Conservation (phyloP, 2,888 invertebrate genomes). For the Hesperia comma region DNA sequence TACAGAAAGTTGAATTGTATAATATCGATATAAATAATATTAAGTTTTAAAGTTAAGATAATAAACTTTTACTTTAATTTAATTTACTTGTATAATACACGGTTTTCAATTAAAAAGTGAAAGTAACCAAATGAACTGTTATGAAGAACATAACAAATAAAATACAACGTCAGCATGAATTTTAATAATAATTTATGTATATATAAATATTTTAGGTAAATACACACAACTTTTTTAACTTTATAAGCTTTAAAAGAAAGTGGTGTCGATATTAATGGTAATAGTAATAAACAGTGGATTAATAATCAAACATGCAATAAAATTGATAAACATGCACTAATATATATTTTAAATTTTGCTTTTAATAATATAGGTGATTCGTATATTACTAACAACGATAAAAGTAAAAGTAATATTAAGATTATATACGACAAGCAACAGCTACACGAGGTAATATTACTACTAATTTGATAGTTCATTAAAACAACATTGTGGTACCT, state of each 20-base stretch:
- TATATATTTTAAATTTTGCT: no score
- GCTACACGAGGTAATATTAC: not conserved
- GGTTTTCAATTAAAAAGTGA: not conserved
- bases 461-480: not conserved
- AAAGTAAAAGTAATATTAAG: not conserved
- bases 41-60: not conserved
- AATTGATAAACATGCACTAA: no score
- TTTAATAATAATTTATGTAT: not conserved
- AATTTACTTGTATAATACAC: no score
- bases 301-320: no score
- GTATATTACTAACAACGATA: not conserved
- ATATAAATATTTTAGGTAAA: no score
- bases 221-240: no score
- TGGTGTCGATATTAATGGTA: no score
- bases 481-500: not conserved
- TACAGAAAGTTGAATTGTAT: constrained; percentile 48
- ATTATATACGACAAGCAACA: not conserved
- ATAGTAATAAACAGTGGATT: no score
- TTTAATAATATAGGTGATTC: no score
- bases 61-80: no score
- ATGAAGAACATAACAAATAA: constrained; percentile 66
- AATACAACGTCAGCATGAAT: no score
- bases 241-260: no score
- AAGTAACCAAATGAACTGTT: not conserved
- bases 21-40: not conserved